phyloP scores from a whole-genome alignment of 2,888 invertebrate species.

The Hyppa rectilinea region DNA sequence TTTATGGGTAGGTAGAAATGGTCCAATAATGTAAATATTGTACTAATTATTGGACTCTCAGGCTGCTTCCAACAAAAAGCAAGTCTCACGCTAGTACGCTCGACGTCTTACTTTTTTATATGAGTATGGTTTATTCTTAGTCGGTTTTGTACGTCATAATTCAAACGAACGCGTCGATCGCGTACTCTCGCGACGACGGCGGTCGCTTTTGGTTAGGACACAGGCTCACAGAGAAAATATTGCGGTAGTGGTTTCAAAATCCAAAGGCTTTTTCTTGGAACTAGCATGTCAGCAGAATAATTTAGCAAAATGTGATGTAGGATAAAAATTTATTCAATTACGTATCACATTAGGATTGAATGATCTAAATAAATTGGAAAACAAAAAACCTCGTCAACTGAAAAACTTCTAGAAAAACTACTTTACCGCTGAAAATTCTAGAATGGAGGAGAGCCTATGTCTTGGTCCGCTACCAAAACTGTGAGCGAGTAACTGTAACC shows the following conservation, averaged over 20 bases:
- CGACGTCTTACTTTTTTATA: not conserved
- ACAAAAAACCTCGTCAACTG: too few relatives aligned
- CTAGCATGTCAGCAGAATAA: not conserved
- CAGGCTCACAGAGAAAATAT: not conserved
- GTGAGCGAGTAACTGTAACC: too few relatives aligned
- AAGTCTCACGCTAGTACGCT: not conserved
- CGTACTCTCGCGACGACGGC: not conserved
- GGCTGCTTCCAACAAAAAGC: not conserved
- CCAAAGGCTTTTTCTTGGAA: not conserved
- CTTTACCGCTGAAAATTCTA: too few relatives aligned
- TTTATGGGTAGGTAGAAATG: not conserved
- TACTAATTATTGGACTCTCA: not conserved
- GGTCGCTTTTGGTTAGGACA: not conserved
- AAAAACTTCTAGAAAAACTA: too few relatives aligned
- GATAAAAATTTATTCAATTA: too few relatives aligned
- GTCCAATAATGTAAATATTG: not conserved
- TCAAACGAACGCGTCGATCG: not conserved
- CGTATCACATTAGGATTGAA: too few relatives aligned
- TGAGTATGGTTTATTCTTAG: not conserved
- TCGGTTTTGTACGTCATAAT: not conserved
- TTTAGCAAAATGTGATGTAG: not conserved
- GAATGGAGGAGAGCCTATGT: too few relatives aligned
- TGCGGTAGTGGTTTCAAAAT: not conserved
- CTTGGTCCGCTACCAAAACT: too few relatives aligned
- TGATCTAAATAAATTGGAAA: too few relatives aligned